A percentile compares a stretch with the other conserved stretches of the same genome.
Conservation (phyloP, 2,113 vertebrate genomes). For the Nematolebias whitei region DNA sequence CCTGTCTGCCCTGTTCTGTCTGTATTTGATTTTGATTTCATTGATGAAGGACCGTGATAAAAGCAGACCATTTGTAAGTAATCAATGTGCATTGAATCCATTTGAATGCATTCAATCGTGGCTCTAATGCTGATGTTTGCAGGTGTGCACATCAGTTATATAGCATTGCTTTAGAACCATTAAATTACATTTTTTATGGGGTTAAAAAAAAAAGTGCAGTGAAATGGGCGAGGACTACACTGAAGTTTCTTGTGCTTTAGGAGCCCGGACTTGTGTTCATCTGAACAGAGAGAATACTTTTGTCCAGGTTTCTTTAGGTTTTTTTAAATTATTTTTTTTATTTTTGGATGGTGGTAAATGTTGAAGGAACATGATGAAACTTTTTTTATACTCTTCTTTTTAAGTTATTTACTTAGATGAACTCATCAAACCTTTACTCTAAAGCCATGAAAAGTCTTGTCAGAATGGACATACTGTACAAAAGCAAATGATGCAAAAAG, state of each 20-base stretch:
- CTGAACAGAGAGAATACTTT: constrained; percentile 46
- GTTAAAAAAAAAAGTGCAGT: constrained; percentile 95
- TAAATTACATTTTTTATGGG: constrained; percentile 97
- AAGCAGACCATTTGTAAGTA: constrained; percentile 83
- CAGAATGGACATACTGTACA: constrained; percentile 71
- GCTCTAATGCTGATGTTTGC: constrained; percentile 96
- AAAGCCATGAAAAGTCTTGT: constrained; percentile 74
- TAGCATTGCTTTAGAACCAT: constrained; percentile 95
- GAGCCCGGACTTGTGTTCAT: constrained; percentile 77
- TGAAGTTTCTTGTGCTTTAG: constrained; percentile 87
- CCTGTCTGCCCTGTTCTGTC: too few species aligned
- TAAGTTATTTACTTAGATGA: constrained; percentile 84
- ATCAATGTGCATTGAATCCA: constrained; percentile 97
- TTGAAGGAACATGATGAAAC: constrained; percentile 58
- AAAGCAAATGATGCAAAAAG: constrained; percentile 83
- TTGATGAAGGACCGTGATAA: constrained; percentile 11
- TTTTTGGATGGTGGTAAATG: constrained; percentile 25
- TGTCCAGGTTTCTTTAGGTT: constrained; percentile 59
- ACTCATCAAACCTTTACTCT: constrained; percentile 73
- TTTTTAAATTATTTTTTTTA: constrained; percentile 24
- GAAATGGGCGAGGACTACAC: constrained; percentile 94
- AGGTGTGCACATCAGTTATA: constrained; percentile 94
- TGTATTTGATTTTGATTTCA: constrained; percentile 63
- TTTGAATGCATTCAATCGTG: constrained; percentile 98
- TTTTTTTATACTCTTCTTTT: constrained; percentile 80